Evolutionary conservation across 2,113 vertebrate species (phyloP).

Genomic region (Pelusios castaneus): DNA sequence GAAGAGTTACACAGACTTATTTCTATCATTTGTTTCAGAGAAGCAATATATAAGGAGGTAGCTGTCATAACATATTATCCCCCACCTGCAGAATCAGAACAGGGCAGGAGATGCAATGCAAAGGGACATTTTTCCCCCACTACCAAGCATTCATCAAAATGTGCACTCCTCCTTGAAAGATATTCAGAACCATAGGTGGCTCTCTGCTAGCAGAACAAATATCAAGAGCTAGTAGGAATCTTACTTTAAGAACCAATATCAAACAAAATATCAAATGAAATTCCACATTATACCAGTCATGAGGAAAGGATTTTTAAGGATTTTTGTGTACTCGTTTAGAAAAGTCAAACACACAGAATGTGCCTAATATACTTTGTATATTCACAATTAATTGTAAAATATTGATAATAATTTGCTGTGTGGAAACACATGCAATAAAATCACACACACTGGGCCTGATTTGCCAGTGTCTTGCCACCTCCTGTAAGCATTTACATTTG

Average conservation of each 20-base stretch:
- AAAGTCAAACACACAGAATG: not conserved
- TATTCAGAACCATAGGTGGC: not conserved
- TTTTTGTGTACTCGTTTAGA: not conserved
- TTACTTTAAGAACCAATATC: not conserved
- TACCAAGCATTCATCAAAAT: not conserved
- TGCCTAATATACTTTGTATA: not conserved
- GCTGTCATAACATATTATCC: not conserved
- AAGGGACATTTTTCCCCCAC: not conserved
- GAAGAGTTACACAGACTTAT: not conserved
- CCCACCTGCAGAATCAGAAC: not conserved
- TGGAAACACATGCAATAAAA: not conserved
- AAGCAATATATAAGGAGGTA: not conserved
- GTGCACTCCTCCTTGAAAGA: not conserved
- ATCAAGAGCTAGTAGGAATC: not conserved
- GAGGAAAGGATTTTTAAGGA: not conserved
- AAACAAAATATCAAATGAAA: not conserved
- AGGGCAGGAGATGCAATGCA: not conserved
- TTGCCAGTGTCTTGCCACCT: not conserved
- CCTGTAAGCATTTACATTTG: not conserved
- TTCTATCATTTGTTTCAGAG: not conserved
- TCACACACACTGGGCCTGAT: fast-evolving
- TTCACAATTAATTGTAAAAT: not conserved
- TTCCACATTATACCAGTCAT: fast-evolving
- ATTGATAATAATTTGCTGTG: fast-evolving
- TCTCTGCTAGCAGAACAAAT: not conserved